Evolutionary conservation across 2,888 invertebrate species (phyloP), one percentile per base, ranked within the genome.

Genomic region (Dichetophora obliterata): DNA sequence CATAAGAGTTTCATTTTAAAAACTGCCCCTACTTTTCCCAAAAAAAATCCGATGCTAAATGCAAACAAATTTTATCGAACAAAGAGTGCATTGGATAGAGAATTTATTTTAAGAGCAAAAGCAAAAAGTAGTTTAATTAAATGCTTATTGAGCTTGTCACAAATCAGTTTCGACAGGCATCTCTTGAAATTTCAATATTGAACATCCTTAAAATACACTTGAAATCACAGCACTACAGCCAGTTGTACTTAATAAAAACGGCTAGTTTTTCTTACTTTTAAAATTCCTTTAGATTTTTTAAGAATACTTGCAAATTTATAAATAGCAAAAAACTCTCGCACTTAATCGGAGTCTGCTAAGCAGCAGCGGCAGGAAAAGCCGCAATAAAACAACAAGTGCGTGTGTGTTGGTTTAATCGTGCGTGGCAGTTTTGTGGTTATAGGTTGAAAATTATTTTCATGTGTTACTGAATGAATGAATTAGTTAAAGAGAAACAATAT

Each of bases 121-220:
- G n/a, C n/a, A n/a, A n/a, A n/a, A n/a, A n/a, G n/a, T 37, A 5
- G 8, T 43, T 43, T 2, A 43, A 43, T 43, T 43, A 11, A 9
- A 43, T 4, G 43, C 43, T 11, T 43, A 3, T 43, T 43, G 43
- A 43, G 43, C 11, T 14, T 43, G 43, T 43, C 43, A 43, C 11
- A 6, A 11, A 11, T 43, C 43, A 43, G 11, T 43, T 43, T 43
- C 14, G 43, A 11, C 14, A 14, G 2, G 22, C 19, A 54, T 3
- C 54, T 19, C 22, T 22, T 54, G 22, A 54, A 19, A 19, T 19
- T 54, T 54, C 19, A n/a, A 54, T 54, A 22, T 22, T 19, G 54
- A 54, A 19, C 9, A 22, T 19, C 9, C 6, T 9, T 22, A 9
- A n/a, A 54, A 9, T 19, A 82, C 84, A 84, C 86, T 84, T 68